Conservation (phyloP, 2,888 invertebrate species). For the Oligia latruncula region DNA sequence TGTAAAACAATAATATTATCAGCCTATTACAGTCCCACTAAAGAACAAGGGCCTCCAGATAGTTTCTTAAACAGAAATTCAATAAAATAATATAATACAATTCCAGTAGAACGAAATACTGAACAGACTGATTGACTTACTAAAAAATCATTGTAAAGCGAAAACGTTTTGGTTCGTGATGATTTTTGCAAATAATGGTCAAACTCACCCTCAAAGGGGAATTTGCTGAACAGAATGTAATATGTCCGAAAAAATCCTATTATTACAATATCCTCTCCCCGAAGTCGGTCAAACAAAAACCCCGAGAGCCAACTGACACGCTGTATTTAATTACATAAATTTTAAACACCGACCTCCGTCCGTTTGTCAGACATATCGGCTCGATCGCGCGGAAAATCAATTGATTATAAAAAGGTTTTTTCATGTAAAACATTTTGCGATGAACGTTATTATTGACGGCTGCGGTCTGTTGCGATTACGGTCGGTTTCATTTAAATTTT, state of each 20-base stretch:
- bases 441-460: constrained; percentile 66
- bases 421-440: constrained; percentile 72
- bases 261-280: constrained; percentile 39
- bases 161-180: not conserved
- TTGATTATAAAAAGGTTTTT: constrained; percentile 76
- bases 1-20: not conserved
- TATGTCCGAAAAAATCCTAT: constrained; percentile 29
- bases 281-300: constrained; percentile 66
- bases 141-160: not conserved
- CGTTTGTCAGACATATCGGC: constrained; percentile 71
- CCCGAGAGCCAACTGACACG: constrained; percentile 68
- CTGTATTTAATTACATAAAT: constrained; percentile 75
- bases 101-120: not conserved
- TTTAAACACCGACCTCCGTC: constrained; percentile 71
- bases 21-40: not conserved
- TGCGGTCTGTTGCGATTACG: constrained; percentile 60
- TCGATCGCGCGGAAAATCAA: constrained; percentile 74
- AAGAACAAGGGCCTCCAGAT: not conserved
- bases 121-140: not conserved
- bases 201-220: not conserved
- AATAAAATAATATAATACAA: too few relatives aligned
- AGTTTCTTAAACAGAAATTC: not conserved
- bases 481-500: constrained; percentile 62
- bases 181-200: not conserved
- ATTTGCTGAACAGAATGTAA: not conserved